Evolutionary conservation across 2,797 vertebrate genomes (phyloP).

Genomic region (Cossypha caffra): DNA sequence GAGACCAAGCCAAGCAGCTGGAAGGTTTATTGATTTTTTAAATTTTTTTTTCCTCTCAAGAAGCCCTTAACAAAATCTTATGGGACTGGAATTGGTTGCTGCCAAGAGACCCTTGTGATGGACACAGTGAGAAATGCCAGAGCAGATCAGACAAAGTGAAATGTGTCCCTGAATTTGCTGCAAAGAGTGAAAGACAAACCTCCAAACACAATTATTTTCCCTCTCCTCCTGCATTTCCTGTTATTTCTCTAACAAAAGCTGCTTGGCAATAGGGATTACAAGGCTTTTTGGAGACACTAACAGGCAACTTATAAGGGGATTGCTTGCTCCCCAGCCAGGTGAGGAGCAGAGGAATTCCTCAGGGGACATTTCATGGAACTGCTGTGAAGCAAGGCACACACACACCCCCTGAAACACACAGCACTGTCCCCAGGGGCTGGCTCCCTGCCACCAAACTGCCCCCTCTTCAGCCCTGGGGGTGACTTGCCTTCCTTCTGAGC

Average conservation of each 20-base stretch:
- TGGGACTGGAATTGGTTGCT: slow-evolving; percentile 7
- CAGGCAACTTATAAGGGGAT: background rate
- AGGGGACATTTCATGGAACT: background rate
- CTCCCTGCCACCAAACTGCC: background rate
- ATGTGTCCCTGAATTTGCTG: background rate
- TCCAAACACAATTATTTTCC: slow-evolving; percentile 9
- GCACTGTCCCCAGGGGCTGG: background rate
- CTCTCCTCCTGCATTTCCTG: background rate
- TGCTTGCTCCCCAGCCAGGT: background rate
- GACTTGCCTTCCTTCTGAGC: background rate
- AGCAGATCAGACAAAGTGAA: slow-evolving; percentile 4
- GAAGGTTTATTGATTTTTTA: background rate
- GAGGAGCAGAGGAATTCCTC: background rate
- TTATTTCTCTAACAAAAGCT: slow-evolving; percentile 24
- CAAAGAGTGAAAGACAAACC: background rate
- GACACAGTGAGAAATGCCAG: background rate
- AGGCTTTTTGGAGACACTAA: slow-evolving; percentile 8
- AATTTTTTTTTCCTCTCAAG: background rate
- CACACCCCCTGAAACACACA: background rate
- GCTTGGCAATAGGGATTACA: slow-evolving; percentile 19
- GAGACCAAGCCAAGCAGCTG: background rate
- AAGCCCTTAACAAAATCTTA: slow-evolving; percentile 22
- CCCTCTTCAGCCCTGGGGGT: background rate
- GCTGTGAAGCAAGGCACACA: background rate
- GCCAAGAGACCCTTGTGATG: slow-evolving; percentile 7